Evolutionary conservation across 2,888 invertebrate genomes (phyloP), one percentile per base, ranked within the genome.

Genomic region (Macropis europaea): DNA sequence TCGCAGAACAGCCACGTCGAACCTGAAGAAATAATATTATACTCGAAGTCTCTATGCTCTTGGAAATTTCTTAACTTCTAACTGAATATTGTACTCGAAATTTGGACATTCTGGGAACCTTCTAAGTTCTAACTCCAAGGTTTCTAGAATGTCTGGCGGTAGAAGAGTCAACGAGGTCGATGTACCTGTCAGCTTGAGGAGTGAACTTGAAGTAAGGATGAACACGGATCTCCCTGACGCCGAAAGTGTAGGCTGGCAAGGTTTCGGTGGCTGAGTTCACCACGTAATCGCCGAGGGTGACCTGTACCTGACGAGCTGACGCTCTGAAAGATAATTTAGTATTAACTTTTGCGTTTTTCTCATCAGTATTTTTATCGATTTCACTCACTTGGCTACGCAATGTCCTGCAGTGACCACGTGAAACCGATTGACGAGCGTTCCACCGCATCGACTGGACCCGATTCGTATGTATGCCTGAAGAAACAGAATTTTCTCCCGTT

Each of bases 371-470:
- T n/a, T 30, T 47, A 7, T 13, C 5, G 3, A 22, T 11, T 43
- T 36, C 54, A 84, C 90, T 90, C 87, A 92, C 92, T 92, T 92
- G 53, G 97, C 97, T 24, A 97, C 97, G 89, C 97, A 98, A 90
- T 97, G 97, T 0, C 97, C 97, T 3, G 97, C 97, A 2, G 97
- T 97, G 60, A 97, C 97, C 7, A 98, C 97, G 90, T 97, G 97
- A 62, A 96, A 94, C 24, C 97, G 93, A 81, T 97, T 97, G 82
- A 97, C 96, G 74, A 97, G 91, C 0, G 97, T 97, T 24, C 97
- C 97, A 38, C 97, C 97, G 88, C 97, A 97, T 90, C 97, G 95
- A 91, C 97, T 97, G 42, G 97, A 97, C 73, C 97, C 97, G 68
- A 97, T 97, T 87, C 97, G 92, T 86, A 97, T 97, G 90, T 97